Conservation (phyloP, 2,888 invertebrate genomes). For the Lysandra coridon region DNA sequence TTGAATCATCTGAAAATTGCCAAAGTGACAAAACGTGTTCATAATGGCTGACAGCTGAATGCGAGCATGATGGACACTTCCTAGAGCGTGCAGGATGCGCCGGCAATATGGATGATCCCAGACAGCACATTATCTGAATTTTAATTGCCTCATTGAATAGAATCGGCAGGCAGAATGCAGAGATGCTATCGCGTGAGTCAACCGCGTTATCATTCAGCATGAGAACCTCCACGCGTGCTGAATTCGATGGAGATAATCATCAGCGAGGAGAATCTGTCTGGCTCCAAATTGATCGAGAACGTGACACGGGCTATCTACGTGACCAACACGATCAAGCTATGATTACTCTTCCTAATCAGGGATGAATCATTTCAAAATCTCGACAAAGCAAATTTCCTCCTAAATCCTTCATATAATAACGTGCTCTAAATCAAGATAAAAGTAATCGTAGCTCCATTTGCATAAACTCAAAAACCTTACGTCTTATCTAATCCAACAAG, state of each 20-base stretch:
- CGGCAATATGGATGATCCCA: slow-evolving; percentile 71
- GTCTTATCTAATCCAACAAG: slow-evolving; percentile 7
- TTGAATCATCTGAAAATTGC: slow-evolving; percentile 8
- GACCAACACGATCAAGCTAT: neutral
- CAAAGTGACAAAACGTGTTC: slow-evolving; percentile 15
- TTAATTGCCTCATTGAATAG: slow-evolving; percentile 71
- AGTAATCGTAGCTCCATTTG: neutral
- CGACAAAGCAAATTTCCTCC: neutral
- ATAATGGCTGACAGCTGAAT: slow-evolving; percentile 34
- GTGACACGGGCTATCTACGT: neutral
- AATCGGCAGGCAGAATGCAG: slow-evolving; percentile 66
- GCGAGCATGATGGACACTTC: slow-evolving; percentile 57
- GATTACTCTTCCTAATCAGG: neutral
- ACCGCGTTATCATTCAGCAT: slow-evolving; percentile 13
- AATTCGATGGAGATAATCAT: neutral
- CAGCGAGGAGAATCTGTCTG: neutral
- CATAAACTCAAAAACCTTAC: slow-evolving; percentile 8
- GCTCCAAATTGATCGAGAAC: neutral
- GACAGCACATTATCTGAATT: slow-evolving; percentile 70
- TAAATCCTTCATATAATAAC: slow-evolving; percentile 6
- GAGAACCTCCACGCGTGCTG: slow-evolving; percentile 25
- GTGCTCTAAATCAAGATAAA: neutral
- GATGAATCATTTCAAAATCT: neutral
- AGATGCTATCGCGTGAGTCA: slow-evolving; percentile 59
- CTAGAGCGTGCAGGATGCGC: slow-evolving; percentile 70